phyloP scores from a whole-genome alignment of 2,113 vertebrate genomes.

The Oceanodroma tethys region DNA sequence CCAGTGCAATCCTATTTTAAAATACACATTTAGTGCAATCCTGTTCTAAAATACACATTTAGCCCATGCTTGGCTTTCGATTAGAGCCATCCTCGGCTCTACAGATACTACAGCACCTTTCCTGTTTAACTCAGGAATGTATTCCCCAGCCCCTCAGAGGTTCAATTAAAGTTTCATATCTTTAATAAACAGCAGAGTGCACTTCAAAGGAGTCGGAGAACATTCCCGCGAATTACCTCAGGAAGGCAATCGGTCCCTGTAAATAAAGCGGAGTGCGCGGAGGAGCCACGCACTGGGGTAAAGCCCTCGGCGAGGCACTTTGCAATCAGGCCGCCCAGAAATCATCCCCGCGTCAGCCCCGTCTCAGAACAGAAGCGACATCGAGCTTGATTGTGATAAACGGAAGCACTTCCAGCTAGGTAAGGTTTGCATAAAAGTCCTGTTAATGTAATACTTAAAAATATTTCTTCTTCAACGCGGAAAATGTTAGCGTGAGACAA shows the following conservation, averaged over 20 bases:
- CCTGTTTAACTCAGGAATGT: not conserved
- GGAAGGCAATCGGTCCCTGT: not conserved
- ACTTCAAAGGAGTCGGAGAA: not conserved
- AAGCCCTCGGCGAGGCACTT: not conserved
- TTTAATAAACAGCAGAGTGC: slow-evolving; percentile 5
- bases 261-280: not conserved
- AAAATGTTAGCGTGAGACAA: not conserved
- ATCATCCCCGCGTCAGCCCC: not conserved
- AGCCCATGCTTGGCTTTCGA: not conserved
- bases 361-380: not conserved
- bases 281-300: not conserved
- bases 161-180: slow-evolving; percentile 4
- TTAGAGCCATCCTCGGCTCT: not conserved
- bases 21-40: not conserved
- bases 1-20: not conserved
- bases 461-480: not conserved
- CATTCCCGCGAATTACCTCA: not conserved
- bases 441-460: not conserved
- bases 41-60: not conserved
- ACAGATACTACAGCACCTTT: not conserved
- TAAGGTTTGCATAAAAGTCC: not conserved
- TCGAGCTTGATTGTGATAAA: not conserved
- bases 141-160: not conserved
- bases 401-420: not conserved
- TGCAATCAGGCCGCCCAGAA: not conserved